A percentile compares a stretch with the other conserved stretches of the same genome.
These are phyloP conservation scores for Mastomys coucha DNA, from an alignment of 2,113 vertebrate genomes.

Conservation along the genomic window DNA sequence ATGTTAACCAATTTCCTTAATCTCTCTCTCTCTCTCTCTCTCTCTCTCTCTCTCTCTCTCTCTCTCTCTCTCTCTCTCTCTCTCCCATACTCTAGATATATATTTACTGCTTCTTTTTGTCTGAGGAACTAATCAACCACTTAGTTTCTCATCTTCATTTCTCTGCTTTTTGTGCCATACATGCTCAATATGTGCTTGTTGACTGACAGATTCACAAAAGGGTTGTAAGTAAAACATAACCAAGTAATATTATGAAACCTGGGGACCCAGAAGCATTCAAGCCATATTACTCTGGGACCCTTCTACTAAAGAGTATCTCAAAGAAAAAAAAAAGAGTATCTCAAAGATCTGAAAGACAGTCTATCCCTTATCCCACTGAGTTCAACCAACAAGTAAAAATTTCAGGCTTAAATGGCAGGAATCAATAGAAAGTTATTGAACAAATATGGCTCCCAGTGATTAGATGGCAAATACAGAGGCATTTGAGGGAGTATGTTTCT, in stretches of 20 bases:
- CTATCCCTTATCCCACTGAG: not conserved
- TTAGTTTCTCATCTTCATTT: not conserved
- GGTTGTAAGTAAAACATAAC: constrained; percentile 11
- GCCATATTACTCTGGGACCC: not conserved
- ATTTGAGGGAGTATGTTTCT: constrained; percentile 41
- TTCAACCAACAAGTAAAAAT: not conserved
- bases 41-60: not conserved
- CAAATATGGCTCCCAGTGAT: constrained; percentile 38
- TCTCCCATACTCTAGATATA: not conserved
- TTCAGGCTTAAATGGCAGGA: constrained; percentile 20
- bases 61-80: not conserved
- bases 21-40: not conserved
- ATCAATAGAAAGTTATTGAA: constrained; percentile 40
- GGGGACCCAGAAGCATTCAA: not conserved
- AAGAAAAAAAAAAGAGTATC: not conserved
- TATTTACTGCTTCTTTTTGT: not conserved
- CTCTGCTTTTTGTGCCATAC: not conserved
- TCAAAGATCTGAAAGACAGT: constrained; percentile 2
- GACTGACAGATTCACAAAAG: not conserved
- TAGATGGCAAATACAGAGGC: not conserved
- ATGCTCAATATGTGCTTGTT: not conserved
- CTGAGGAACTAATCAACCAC: not conserved
- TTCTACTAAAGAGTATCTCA: not conserved
- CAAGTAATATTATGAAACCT: constrained; percentile 41
- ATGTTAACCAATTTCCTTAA: not conserved